Percentiles rank a stretch among this genome's conserved stretches.
Evolutionary conservation across 2,113 vertebrate genomes (phyloP).

Genomic region (Eptesicus fuscus): DNA sequence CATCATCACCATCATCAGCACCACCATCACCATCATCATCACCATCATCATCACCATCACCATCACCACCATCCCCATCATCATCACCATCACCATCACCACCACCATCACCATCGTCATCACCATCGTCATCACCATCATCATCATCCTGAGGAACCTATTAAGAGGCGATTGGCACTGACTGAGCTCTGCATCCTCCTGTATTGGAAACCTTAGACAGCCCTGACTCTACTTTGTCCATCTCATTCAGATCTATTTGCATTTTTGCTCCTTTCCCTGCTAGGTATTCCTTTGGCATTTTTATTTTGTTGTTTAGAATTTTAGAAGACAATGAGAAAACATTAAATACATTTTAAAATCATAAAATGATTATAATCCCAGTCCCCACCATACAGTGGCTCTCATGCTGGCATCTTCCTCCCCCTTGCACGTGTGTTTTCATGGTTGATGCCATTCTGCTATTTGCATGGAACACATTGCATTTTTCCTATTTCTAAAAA

Average conservation of each 20-base stretch:
- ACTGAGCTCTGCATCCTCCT: neutral
- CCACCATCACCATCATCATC: too few relatives aligned
- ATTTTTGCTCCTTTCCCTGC: neutral
- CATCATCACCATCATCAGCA: too few relatives aligned
- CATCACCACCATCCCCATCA: too few relatives aligned
- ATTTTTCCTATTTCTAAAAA: neutral
- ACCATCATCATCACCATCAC: too few relatives aligned
- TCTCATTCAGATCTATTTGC: neutral
- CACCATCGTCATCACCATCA: fast-evolving
- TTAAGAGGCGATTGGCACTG: fast-evolving
- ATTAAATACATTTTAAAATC: neutral
- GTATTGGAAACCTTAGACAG: neutral
- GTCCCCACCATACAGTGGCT: fast-evolving
- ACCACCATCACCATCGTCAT: too few relatives aligned
- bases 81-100: too few relatives aligned
- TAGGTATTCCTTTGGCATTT: neutral
- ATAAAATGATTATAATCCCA: fast-evolving
- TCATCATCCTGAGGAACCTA: neutral
- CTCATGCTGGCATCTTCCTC: neutral
- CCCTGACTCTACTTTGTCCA: fast-evolving
- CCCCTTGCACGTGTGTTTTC: fast-evolving
- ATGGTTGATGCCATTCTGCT: neutral
- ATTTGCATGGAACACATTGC: neutral
- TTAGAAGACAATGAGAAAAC: neutral
- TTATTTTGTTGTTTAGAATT: neutral